Base-by-base conservation (phyloP, 2,888 invertebrate species). In the Aphrophora alni region DNA sequence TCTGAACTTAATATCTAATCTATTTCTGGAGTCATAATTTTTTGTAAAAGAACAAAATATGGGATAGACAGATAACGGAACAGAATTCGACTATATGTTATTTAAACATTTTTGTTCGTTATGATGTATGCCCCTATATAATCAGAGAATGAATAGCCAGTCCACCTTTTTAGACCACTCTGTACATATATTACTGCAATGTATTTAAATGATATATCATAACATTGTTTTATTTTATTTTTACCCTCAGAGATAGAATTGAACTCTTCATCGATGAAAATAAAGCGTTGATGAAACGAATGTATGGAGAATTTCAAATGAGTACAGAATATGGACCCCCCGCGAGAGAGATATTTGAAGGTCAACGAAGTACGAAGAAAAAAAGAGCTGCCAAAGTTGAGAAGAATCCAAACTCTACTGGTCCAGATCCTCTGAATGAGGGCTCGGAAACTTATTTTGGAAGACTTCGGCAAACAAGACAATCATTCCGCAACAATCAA, bases 241-340 rank as follows among this genome's bases (percentile, higher is more conserved):
- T 59, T 59, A 14, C 10, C 21, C 21, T n/a, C 90, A 97, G 97
- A 89, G 96, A 96, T 84, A 93, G 94, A 87, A 97, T 97, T 88
- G 97, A 97, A 88, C 91, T 92, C 83, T 97, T 97, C 89, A 97
- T 97, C 87, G 97, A 97, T 87, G 97, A 97, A 88, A 97, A 97
- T 88, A 97, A 97, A 88, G 97, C 97, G 79, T 88, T 97, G 84
- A 97, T 97, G 92, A 94, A 95, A 87, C 91, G 97, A 82, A 97
- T 97, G 97, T 97, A 97, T 87, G 97, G 97, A 0, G 96, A 97
- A 85, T 97, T 97, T 87, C 92, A 92, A 84, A 92, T 93, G 91
- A 90, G 87, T 86, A 89, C 90, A 83, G 90, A 90, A 83, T 89
- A 89, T 80, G 90, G 90, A 1, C 90, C 92, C 10, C 91, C 91